These are phyloP conservation scores for Malthinus flaveolus DNA, from an alignment of 2,888 invertebrate genomes.

Conservation along the genomic window DNA sequence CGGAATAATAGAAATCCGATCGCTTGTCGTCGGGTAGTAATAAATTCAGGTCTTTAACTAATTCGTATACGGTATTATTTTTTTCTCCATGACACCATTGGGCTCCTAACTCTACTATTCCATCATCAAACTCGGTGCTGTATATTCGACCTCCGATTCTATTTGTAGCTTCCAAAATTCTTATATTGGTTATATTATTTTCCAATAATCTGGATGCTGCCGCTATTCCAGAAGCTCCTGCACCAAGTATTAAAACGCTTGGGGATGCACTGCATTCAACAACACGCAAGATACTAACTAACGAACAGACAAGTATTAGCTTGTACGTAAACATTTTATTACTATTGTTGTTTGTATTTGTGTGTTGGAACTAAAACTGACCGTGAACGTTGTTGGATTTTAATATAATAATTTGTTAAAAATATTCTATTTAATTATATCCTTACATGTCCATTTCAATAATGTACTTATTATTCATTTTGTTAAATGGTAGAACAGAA, in stretches of 20 bases:
- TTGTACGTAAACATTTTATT: too few relatives aligned
- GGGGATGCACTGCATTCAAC: not conserved
- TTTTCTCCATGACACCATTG: constrained; percentile 50
- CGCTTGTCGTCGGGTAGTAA: constrained; percentile 31
- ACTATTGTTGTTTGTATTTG: too few relatives aligned
- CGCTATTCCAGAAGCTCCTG: constrained; percentile 53
- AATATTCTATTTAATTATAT: too few relatives aligned
- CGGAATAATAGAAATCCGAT: not conserved
- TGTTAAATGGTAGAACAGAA: too few relatives aligned
- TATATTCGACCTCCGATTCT: constrained; percentile 46
- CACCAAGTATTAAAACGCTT: constrained; percentile 27
- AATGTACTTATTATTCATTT: too few relatives aligned
- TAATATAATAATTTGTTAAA: too few relatives aligned
- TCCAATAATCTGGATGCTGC: constrained; percentile 57
- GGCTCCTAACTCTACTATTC: constrained; percentile 43
- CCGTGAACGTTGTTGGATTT: too few relatives aligned
- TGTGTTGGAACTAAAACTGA: too few relatives aligned
- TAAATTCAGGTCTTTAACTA: constrained; percentile 44
- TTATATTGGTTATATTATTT: constrained; percentile 54
- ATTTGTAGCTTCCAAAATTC: constrained; percentile 50
- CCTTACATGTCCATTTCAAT: too few relatives aligned
- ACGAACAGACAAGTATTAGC: too few relatives aligned
- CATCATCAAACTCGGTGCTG: constrained; percentile 36
- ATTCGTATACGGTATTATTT: constrained; percentile 43
- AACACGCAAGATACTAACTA: too few relatives aligned